Percentiles rank a stretch among this genome's conserved stretches.
phyloP scores from a whole-genome alignment of 2,888 invertebrate genomes.

The Idaea dimidiata region DNA sequence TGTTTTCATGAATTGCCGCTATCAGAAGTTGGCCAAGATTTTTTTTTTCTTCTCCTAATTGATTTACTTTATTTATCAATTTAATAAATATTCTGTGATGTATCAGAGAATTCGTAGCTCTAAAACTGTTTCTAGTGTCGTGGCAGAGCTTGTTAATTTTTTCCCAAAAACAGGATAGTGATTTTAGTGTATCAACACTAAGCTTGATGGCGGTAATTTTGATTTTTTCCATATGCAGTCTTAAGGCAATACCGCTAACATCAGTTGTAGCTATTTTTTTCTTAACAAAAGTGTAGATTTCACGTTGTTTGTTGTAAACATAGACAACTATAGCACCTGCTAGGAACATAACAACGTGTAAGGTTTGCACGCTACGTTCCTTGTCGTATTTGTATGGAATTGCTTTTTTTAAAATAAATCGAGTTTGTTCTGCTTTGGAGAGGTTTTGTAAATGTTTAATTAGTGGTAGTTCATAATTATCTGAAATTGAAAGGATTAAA shows the following conservation, averaged over 20 bases:
- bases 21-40: conserved; percentile 53
- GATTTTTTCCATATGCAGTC: conserved; percentile 25
- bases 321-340: conserved; percentile 52
- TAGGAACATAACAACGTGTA: conserved; percentile 52
- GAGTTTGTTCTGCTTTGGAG: conserved; percentile 11
- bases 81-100: conserved; percentile 34
- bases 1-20: conserved; percentile 60
- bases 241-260: conserved; percentile 12
- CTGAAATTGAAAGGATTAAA: background rate
- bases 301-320: conserved; percentile 46
- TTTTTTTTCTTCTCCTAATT: conserved; percentile 53
- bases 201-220: conserved; percentile 33
- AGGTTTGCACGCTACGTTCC: conserved; percentile 19
- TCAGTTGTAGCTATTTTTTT: conserved; percentile 35
- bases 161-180: conserved; percentile 26
- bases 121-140: conserved; percentile 6
- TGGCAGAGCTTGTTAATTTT: conserved; percentile 12
- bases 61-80: conserved; percentile 54
- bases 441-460: conserved; percentile 9
- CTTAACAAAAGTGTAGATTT: conserved; percentile 40
- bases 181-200: conserved; percentile 31
- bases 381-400: conserved; percentile 14
- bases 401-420: conserved; percentile 8
- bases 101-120: conserved; percentile 11
- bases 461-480: background rate